Base-by-base conservation (phyloP, 2,797 vertebrate genomes). In the Cygnus olor region DNA sequence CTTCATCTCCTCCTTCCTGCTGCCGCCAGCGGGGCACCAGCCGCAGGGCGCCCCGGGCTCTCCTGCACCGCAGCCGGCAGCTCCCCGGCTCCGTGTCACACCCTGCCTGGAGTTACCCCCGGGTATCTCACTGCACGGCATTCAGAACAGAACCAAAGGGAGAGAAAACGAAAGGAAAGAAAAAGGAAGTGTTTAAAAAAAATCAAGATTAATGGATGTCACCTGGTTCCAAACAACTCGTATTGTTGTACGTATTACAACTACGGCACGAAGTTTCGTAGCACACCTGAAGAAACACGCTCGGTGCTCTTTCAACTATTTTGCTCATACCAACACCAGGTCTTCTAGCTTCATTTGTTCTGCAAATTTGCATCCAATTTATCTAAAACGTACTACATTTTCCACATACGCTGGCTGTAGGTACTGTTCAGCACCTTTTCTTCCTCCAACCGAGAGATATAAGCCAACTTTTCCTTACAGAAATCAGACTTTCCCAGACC, bases 21-120 rank as follows among this genome's bases (percentile, higher is more conserved):
- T 49, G 47, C 22, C 4, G 47, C 47, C 47, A 49, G 47, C 47
- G 47, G 47, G 47, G 47, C 47, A 49, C 22, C 70, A 44, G 7
- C 77, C 68, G 13, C 88, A 76, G 57, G 42, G 47, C 42, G 3
- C 25, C n/a, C 24, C 30, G 60, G 28, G 24, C 11, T 61, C 47
- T 24, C 22, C 47, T 49, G 47, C 47, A 24, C 34, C 65, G 11
- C 78, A 34, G 71, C 8, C 6, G 10, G 88, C 34, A 77, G 74
- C 73, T 89, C 76, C 38, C 47, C 30, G 89, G 92, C 93, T 92
- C 94, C 47, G 74, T 81, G 42, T 78, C 92, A 96, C 54, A 44
- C 79, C 53, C 86, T 27, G 86, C 72, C 47, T 34, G 81, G 74
- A 80, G 95, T 57, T 63, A 81, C 90, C 44, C 17, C 74, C 40